Base-by-base conservation (phyloP, 1,140 invertebrate species). In the Drosophila kohkoa region DNA sequence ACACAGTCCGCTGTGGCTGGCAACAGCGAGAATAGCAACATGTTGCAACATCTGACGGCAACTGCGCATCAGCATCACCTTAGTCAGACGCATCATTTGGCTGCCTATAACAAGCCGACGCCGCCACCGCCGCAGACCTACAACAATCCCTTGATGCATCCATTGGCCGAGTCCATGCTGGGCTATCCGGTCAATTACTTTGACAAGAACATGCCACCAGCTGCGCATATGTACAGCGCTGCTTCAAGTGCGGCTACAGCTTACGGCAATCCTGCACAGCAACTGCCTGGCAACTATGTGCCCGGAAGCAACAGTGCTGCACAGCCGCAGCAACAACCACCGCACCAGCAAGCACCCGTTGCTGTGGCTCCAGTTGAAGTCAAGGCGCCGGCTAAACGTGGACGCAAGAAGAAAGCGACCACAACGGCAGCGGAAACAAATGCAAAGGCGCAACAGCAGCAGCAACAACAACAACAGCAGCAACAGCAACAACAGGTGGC, bases 191-290 rank as follows among this genome's bases (percentile, higher is more conserved):
- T 78, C 3, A 82, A 80, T 55, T 92, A 92, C 25, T 92, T 92
- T 48, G 89, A 92, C 46, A 92, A 92, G 60, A 72, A 76, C 7
- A 90, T 91, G 79, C 88, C 83, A 32, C 91, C 92, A 35, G 87
- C 91, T 5, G 92, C 92, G 1, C 92, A 92, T 32, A 92, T 92
- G 85, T 91, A 83, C 57, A 91, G 83, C 20, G 89, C 77, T 0
- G 89, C 77, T 0, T 70, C 77, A 0, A 82, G 75, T 38, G 60
- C 77, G 13, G 73, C 88, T 1, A 54, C 81, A 2, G 79, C 77
- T 0, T 92, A 92, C 45, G 82, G 87, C 0, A 92, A 90, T 79
- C 79, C 82, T 0, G 77, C 91, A 0, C 91, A 92, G 45, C 90
- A 92, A 38, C 10, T 90, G 69, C 89, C 93, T 28, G 86, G 89